These are phyloP conservation scores for Myocastor coypus DNA, from an alignment of 2,113 vertebrate genomes.

Conservation along the genomic window DNA sequence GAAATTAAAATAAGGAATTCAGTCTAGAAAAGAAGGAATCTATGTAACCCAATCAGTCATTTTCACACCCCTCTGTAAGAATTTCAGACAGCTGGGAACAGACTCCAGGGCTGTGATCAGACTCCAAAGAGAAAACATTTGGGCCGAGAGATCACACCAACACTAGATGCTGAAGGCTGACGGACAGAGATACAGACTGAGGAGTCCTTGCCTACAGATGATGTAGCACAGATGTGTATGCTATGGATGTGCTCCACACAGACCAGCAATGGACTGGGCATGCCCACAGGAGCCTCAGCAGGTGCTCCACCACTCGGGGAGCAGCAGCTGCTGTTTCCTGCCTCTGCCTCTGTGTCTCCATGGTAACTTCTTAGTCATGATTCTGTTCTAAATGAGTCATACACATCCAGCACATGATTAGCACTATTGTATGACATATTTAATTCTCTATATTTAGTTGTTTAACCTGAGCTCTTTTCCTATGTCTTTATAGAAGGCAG, in stretches of 20 bases:
- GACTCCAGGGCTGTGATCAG: background rate
- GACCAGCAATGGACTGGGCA: background rate
- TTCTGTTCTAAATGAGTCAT: background rate
- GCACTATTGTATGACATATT: background rate
- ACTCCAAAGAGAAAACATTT: background rate
- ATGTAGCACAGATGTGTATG: background rate
- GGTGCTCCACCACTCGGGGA: background rate
- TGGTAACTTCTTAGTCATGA: background rate
- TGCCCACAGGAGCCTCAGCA: background rate
- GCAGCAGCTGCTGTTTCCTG: background rate
- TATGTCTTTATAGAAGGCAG: background rate
- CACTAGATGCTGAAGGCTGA: background rate
- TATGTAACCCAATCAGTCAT: background rate
- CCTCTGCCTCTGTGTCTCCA: background rate
- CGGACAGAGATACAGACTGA: background rate
- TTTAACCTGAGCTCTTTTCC: background rate
- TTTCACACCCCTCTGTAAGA: background rate
- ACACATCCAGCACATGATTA: background rate
- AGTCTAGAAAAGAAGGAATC: background rate
- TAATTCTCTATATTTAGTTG: background rate
- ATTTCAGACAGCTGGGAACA: background rate
- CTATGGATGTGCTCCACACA: fast-evolving
- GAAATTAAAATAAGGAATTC: background rate
- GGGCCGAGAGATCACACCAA: background rate
- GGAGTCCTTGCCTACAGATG: background rate